These are phyloP conservation scores for Pampusana beccarii DNA, from an alignment of 2,113 vertebrate genomes.

Conservation along the genomic window DNA sequence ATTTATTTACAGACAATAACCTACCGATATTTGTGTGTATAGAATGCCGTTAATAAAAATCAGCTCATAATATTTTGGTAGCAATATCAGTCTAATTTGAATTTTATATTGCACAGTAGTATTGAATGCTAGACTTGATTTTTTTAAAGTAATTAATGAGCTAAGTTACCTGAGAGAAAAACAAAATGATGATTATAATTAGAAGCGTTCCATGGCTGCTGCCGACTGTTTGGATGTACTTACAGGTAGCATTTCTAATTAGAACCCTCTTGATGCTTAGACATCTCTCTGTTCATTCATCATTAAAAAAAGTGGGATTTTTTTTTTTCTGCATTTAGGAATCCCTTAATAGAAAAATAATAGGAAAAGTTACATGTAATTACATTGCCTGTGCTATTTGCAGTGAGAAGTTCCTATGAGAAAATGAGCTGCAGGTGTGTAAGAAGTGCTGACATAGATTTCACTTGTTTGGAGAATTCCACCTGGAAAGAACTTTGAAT, in stretches of 20 bases:
- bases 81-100: conserved; percentile 18
- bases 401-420: conserved; percentile 28
- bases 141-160: conserved; percentile 69
- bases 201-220: conserved; percentile 66
- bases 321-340: conserved; percentile 25
- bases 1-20: conserved; percentile 30
- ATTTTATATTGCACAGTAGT: conserved; percentile 50
- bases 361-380: conserved; percentile 62
- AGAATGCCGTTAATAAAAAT: conserved; percentile 52
- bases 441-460: neutral
- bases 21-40: neutral
- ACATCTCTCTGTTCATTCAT: conserved; percentile 42
- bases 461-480: neutral
- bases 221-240: conserved; percentile 68
- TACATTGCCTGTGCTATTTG: conserved; percentile 43
- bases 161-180: conserved; percentile 68
- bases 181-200: conserved; percentile 74
- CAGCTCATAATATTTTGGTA: conserved; percentile 39
- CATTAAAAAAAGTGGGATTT: conserved; percentile 21
- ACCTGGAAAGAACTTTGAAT: neutral
- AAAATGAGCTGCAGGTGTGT: conserved; percentile 56
- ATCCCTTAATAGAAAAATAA: conserved; percentile 67
- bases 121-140: conserved; percentile 43
- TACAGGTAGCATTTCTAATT: conserved; percentile 74
- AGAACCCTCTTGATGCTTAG: conserved; percentile 63